Conservation (phyloP, 2,888 invertebrate genomes). For the Agonum fuliginosum region DNA sequence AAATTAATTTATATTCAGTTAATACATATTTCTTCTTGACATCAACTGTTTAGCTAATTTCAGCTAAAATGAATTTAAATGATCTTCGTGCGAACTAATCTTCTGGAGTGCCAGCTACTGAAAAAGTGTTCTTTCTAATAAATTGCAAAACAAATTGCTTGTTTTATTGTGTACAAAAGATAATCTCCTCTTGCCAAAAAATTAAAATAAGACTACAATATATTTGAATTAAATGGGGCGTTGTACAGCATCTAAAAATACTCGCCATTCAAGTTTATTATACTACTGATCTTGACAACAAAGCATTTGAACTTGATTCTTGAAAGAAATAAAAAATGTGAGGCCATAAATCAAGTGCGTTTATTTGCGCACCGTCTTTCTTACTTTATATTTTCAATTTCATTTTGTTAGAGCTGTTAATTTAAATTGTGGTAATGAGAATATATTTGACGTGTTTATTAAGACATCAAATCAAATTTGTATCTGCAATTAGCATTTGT, state of each 20-base stretch:
- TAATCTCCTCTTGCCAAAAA: no score
- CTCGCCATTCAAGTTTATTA: constrained; percentile 18
- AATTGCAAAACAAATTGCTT: no score
- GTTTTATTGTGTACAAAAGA: no score
- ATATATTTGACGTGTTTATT: constrained; percentile 38
- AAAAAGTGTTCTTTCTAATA: no score
- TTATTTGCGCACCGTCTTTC: constrained; percentile 1
- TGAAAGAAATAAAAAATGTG: background rate
- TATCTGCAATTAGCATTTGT: background rate
- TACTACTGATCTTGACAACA: constrained; percentile 3
- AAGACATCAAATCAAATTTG: background rate
- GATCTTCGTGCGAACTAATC: no score
- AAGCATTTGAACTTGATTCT: constrained; percentile 10
- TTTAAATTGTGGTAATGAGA: constrained; percentile 8
- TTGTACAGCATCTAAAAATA: constrained; percentile 25
- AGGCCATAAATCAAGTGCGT: constrained; percentile 16
- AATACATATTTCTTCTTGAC: no score
- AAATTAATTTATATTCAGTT: no score
- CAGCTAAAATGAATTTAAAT: no score
- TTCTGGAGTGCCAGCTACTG: no score
- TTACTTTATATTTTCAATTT: background rate
- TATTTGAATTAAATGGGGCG: background rate
- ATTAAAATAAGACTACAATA: constrained; percentile 31
- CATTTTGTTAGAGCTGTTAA: background rate
- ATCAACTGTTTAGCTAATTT: no score